A percentile compares a stretch with the other conserved stretches of the same genome.
Conservation (phyloP, 2,113 vertebrate genomes). For the Hypocryptadius cinnamomeus region DNA sequence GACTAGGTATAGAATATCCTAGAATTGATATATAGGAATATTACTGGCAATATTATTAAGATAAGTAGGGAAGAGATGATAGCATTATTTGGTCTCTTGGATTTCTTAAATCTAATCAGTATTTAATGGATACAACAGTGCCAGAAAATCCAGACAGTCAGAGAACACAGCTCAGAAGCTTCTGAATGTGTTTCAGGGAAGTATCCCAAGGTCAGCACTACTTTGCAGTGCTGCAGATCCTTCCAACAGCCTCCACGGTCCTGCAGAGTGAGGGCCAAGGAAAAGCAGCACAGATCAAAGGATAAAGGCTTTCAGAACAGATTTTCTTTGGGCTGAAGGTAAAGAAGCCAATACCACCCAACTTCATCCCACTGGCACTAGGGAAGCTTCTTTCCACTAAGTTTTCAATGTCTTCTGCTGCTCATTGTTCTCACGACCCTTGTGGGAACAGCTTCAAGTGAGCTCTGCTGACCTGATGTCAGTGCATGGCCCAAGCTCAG, state of each 20-base stretch:
- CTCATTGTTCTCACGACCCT: neutral
- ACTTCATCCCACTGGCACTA: neutral
- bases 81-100: constrained; percentile 7
- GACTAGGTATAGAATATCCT: neutral
- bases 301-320: neutral
- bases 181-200: neutral
- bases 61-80: constrained; percentile 25
- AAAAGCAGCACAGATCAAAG: neutral
- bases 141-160: constrained; percentile 27
- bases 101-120: constrained; percentile 47
- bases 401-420: neutral
- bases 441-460: neutral
- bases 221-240: neutral
- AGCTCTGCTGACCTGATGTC: neutral
- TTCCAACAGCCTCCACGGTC: neutral
- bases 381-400: neutral
- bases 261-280: neutral
- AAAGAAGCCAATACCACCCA: neutral
- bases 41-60: constrained; percentile 30
- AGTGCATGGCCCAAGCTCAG: neutral
- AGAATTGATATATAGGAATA: neutral
- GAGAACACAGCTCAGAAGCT: neutral
- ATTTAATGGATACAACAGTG: neutral
- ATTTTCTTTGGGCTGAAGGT: neutral
- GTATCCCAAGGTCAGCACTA: neutral